Conservation (phyloP, 1,140 invertebrate species). For the Agrilus planipennis region DNA sequence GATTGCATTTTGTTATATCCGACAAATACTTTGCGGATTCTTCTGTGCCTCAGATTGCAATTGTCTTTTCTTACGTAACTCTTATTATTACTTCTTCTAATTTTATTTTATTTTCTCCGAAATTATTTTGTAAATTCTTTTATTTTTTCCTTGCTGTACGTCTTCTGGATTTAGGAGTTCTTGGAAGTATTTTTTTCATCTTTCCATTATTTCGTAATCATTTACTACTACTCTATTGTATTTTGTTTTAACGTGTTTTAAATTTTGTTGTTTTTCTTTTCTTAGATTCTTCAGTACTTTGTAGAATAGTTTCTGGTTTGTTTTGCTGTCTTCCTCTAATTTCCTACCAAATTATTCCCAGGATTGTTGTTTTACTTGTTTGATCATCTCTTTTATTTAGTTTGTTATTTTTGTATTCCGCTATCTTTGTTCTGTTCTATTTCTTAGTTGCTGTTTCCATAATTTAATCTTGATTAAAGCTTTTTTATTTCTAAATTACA, state of each 20-base stretch:
- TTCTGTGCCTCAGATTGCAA: not conserved
- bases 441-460: conserved; percentile 3
- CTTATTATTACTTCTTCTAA: conserved; percentile 2
- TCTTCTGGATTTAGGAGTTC: conserved; percentile 6
- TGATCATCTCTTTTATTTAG: not conserved
- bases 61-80: conserved; percentile 7
- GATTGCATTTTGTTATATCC: not conserved
- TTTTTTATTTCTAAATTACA: conserved; percentile 5
- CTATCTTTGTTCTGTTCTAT: conserved; percentile 1
- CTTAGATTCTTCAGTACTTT: not conserved
- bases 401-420: too few relatives aligned
- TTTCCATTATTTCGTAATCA: conserved; percentile 7
- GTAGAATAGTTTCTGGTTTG: conserved; percentile 3
- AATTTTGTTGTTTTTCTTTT: conserved; percentile 1
- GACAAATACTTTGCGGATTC: not conserved
- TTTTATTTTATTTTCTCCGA: not conserved
- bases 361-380: not conserved
- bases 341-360: conserved; percentile 6
- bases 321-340: not conserved
- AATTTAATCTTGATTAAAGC: too few relatives aligned
- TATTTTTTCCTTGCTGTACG: not conserved
- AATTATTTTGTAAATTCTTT: too few relatives aligned
- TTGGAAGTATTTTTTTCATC: conserved; percentile 10
- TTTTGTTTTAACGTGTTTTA: conserved; percentile 1
- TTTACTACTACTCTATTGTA: not conserved